phyloP scores from a whole-genome alignment of 2,797 vertebrate genomes.

The Tamandua tetradactyla region DNA sequence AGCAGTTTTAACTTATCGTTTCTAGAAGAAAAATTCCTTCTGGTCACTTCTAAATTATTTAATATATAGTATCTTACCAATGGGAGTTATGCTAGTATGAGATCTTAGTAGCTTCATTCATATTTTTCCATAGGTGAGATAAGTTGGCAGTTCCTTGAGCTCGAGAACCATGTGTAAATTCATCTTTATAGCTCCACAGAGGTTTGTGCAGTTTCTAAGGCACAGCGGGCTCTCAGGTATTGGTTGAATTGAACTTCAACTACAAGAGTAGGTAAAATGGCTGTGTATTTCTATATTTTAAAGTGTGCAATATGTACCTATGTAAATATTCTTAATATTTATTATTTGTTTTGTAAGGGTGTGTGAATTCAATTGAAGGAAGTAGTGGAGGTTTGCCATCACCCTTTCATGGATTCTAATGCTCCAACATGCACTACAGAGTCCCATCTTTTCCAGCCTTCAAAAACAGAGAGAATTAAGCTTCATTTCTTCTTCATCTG shows the following conservation, averaged over 20 bases:
- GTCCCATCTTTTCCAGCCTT: background rate
- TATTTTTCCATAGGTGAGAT: conserved; percentile 20
- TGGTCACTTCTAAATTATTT: conserved; percentile 7
- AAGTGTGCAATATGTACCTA: background rate
- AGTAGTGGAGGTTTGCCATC: background rate
- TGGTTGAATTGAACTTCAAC: background rate
- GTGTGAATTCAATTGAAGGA: background rate
- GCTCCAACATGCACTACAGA: background rate
- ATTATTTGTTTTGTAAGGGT: background rate
- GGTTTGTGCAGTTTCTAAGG: background rate
- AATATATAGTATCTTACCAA: background rate
- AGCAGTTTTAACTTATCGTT: background rate
- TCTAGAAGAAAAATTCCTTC: conserved; percentile 1
- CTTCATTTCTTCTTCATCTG: background rate
- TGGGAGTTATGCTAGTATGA: background rate
- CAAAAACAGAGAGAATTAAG: background rate
- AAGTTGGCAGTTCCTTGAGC: background rate
- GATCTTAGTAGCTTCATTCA: background rate
- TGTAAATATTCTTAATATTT: background rate
- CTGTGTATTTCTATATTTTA: background rate
- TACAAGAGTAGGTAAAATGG: background rate
- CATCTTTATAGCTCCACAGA: background rate
- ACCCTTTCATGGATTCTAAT: background rate
- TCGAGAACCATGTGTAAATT: background rate
- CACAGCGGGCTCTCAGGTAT: background rate